Percentiles rank a stretch among this genome's conserved stretches.
Conservation (phyloP, 2,888 invertebrate genomes). For the Tenthredo amoena region DNA sequence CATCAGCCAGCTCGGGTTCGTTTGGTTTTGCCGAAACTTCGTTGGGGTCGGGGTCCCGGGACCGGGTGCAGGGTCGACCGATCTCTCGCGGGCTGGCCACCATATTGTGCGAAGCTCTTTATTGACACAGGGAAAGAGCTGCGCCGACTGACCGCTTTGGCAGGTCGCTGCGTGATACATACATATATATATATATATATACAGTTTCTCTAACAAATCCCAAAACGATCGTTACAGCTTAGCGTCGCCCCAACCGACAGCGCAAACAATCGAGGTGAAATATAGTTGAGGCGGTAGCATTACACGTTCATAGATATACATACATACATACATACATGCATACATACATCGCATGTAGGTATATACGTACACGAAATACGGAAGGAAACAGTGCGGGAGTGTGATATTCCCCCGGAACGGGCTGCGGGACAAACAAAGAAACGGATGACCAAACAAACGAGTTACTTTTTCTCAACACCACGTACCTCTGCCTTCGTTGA, state of each 20-base stretch:
- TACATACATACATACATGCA: too few species aligned
- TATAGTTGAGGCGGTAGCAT: constrained; percentile 24
- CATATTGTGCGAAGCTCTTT: constrained; percentile 44
- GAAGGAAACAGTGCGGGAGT: not conserved
- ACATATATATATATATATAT: not conserved
- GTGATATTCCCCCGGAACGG: not conserved
- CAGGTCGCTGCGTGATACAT: constrained; percentile 1
- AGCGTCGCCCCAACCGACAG: constrained; percentile 18
- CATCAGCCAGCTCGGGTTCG: constrained; percentile 40
- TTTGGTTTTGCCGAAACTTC: constrained; percentile 45
- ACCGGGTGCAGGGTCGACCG: constrained; percentile 41
- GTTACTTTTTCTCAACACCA: not conserved
- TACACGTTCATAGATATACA: not conserved
- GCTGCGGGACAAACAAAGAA: constrained; percentile 22
- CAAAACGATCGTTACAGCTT: constrained; percentile 40
- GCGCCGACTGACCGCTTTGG: constrained; percentile 40
- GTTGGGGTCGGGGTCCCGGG: constrained; percentile 20
- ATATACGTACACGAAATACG: not conserved
- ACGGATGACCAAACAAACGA: constrained; percentile 16
- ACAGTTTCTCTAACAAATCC: constrained; percentile 46
- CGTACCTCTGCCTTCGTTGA: not conserved
- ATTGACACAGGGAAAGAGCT: constrained; percentile 45
- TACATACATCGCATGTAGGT: not conserved
- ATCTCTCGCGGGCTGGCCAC: constrained; percentile 9
- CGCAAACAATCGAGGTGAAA: constrained; percentile 37